These are phyloP conservation scores for Actinemys pallida DNA, from an alignment of 2,113 vertebrate species.

Conservation along the genomic window DNA sequence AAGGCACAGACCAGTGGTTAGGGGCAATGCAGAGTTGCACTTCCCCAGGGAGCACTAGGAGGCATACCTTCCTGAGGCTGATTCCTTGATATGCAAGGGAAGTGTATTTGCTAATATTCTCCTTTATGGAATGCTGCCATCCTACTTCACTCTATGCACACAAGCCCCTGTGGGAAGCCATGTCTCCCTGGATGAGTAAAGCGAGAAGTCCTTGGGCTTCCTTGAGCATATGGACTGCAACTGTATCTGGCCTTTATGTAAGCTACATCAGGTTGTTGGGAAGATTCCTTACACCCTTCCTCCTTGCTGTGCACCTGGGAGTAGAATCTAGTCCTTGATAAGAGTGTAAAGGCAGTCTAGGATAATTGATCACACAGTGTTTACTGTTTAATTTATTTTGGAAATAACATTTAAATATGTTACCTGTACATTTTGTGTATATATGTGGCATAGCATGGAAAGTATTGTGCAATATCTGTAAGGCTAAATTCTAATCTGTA, in stretches of 20 bases:
- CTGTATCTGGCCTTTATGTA: background rate
- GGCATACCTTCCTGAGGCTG: background rate
- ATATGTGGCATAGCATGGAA: background rate
- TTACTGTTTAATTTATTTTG: background rate
- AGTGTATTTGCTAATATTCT: rapidly evolving
- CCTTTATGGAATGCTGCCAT: background rate
- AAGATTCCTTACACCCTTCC: background rate
- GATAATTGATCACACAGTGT: background rate
- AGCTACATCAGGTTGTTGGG: background rate
- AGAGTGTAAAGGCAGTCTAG: background rate
- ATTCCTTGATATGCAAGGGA: background rate
- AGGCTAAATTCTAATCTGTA: background rate
- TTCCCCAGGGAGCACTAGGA: background rate
- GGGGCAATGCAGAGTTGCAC: background rate
- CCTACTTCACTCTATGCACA: background rate
- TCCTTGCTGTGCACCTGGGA: background rate
- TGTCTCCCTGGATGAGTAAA: rapidly evolving
- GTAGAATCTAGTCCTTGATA: rapidly evolving
- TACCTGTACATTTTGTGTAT: background rate
- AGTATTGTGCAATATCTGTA: background rate
- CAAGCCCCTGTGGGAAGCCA: too few relatives aligned
- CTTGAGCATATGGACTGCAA: background rate
- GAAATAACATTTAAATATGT: background rate
- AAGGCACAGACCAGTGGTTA: background rate
- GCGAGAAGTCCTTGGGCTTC: background rate